Evolutionary conservation across 1,140 invertebrate genomes (phyloP).

Genomic region (Pseudoatta argentina): DNA sequence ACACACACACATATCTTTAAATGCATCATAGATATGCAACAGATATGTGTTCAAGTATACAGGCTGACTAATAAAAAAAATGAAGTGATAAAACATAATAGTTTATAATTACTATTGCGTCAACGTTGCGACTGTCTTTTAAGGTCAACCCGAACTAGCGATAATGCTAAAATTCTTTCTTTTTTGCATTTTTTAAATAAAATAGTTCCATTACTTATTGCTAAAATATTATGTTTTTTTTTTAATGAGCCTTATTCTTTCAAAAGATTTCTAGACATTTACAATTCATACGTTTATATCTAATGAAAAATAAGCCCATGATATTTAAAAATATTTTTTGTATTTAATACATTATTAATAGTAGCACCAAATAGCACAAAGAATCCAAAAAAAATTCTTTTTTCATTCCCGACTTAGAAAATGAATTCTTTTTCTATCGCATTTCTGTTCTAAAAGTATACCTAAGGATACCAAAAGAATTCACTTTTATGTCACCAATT

Average conservation of each 20-base stretch:
- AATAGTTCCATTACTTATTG: not conserved
- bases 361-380: too few species aligned
- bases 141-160: not conserved
- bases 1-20: not conserved
- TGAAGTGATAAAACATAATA: not conserved
- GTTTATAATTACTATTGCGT: not conserved
- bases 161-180: not conserved
- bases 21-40: conserved; percentile 1
- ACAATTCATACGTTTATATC: not conserved
- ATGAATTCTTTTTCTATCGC: too few species aligned
- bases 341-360: not conserved
- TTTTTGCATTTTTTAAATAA: not conserved
- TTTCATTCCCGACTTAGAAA: too few species aligned
- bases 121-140: not conserved
- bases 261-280: not conserved
- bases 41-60: not conserved
- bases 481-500: too few species aligned
- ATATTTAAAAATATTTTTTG: not conserved
- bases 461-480: too few species aligned
- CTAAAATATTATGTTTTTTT: not conserved
- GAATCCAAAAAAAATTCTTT: too few species aligned
- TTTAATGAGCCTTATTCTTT: not conserved
- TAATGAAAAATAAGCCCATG: not conserved
- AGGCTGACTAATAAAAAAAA: not conserved
- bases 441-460: too few species aligned